phyloP scores from a whole-genome alignment of 2,888 invertebrate species.

The Leucania comma region DNA sequence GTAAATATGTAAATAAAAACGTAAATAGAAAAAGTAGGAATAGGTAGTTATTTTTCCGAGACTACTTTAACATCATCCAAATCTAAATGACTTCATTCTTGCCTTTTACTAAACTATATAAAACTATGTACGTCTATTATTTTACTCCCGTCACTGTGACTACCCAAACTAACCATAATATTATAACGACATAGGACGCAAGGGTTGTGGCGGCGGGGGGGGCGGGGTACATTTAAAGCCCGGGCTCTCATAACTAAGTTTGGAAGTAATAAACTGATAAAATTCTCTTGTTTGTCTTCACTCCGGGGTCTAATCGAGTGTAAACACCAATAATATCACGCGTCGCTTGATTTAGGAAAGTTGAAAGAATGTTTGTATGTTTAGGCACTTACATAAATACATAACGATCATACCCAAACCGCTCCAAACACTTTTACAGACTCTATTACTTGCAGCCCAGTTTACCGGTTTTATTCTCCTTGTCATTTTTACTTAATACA shows the following conservation, averaged over 20 bases:
- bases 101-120: constrained; percentile 11
- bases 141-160: constrained; percentile 6
- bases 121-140: constrained; percentile 35
- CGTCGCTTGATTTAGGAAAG: constrained; percentile 29
- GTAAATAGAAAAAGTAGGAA: background rate
- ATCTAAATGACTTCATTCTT: background rate
- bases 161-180: constrained; percentile 59
- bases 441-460: background rate
- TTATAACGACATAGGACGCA: constrained; percentile 29
- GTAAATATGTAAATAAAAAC: background rate
- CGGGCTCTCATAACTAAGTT: constrained; percentile 46
- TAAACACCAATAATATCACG: constrained; percentile 32
- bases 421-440: background rate
- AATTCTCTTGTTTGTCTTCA: constrained; percentile 44
- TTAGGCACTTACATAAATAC: constrained; percentile 17
- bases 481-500: too few species aligned
- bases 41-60: too few species aligned
- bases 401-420: too few species aligned
- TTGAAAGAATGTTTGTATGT: constrained; percentile 18
- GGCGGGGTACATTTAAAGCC: constrained; percentile 21
- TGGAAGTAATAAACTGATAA: constrained; percentile 45
- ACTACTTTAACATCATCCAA: constrained; percentile 14
- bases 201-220: constrained; percentile 9
- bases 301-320: constrained; percentile 47
- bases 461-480: background rate